Evolutionary conservation across 2,113 vertebrate genomes (phyloP), one percentile per base, ranked within the genome.

Genomic region (Nannobrachium achirus): DNA sequence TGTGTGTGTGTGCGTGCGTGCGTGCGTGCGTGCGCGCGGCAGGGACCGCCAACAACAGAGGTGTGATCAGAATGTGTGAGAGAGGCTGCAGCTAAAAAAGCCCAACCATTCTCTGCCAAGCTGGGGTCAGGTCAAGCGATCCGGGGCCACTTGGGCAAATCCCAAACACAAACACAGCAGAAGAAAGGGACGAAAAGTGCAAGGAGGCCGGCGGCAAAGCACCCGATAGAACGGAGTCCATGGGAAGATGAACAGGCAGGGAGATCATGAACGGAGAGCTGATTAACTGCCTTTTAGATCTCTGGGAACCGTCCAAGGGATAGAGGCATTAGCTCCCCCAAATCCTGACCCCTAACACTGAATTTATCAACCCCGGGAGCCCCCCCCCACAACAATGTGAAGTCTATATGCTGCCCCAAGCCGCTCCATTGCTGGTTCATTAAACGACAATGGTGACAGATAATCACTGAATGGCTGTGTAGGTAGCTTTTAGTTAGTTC

Each of bases 111-210:
- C 86, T 89, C 84, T 56, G 80, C 85, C 92, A 78, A 83, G 88
- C 0, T 38, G 66, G 81, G 69, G 92, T 90, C 80, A 91, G 91
- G 71, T 89, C 92, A 91, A 71, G 94, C 83, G 93, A 94, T 95
- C 95, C 75, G 74, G 82, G 84, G 94, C 90, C 86, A 79, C 94
- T 91, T 78, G 80, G 69, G 94, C 91, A 89, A 79, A 86, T 89
- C 89, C 88, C 87, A 90, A 89, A 90, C 75, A 89, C 88, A 88
- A 93, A 87, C 92, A 92, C 73, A n/a, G 85, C 66, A 15, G 82
- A 86, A 88, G 73, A 89, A 89, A 85, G 59, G 86, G 81, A 81
- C 71, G 81, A 76, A 92, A 73, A 84, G 77, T 45, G 45, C 20
- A 33, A 65, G 71, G 86, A 90, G 87, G 83, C 59, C 14, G 71